Evolutionary conservation across 2,113 vertebrate genomes (phyloP), one percentile per base, ranked within the genome.

Genomic region (Myrmophylax atrothorax): DNA sequence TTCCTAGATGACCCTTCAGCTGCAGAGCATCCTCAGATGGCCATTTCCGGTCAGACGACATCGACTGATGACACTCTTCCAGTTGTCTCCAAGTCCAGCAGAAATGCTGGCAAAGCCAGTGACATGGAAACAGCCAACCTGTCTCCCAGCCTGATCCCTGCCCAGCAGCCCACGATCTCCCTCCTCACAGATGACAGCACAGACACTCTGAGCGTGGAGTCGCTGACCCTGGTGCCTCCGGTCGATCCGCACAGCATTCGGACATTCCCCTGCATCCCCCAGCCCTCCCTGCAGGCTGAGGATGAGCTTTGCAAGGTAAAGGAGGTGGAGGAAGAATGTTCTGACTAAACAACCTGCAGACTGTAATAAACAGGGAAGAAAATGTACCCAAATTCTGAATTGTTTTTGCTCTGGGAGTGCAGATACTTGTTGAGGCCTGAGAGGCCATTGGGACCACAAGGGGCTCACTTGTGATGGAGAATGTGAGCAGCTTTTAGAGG

Each of bases 111-210:
- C 13, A 97, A 95, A 94, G 89, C 4, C 31, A 12, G 53, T 28
- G 98, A 98, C 12, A 9, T 42, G 79, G 98, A 98, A 70, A 92
- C 97, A 9, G 93, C 96, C 6, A 97, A 97, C 59, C 95, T 99
- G 93, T 99, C 99, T 22, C 99, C 99, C n/a, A 99, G 99, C 98
- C 98, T 99, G 95, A 99, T 98, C 68, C 99, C 99, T 3, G 98
- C 99, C 7, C 98, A 98, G 78, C 99, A 99, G 97, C 99, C 99
- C 90, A 98, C 98, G 29, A 99, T 99, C 97, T 99, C 99, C 38
- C 97, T 99, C 76, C 98, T 99, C 89, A 99, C 98, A 1, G 98
- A 99, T 91, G 98, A 98, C 95, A 94, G 33, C 58, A 94, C 98
- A 0, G 99, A 99, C 72, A 46, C 98, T 0, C 97, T 99, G 44